phyloP scores from a whole-genome alignment of 2,888 invertebrate species.

The Tipula confusa region DNA sequence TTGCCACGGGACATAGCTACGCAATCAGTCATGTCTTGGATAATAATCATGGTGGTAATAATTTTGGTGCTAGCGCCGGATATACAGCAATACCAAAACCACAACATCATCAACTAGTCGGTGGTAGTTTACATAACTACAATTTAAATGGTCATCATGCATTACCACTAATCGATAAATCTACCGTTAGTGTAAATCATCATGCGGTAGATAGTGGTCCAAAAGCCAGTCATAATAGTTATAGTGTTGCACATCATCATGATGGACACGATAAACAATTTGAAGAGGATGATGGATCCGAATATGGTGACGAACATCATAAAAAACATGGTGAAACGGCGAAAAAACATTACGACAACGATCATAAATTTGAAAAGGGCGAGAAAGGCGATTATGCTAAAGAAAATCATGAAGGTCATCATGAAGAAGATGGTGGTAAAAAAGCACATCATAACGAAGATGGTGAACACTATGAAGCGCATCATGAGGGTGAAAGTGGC shows the following conservation, averaged over 20 bases:
- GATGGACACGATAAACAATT: not conserved
- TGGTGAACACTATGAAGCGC: not conserved
- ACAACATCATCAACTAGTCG: not conserved
- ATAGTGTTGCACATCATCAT: not conserved
- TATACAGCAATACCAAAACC: not conserved
- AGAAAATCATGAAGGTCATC: not conserved
- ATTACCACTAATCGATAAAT: not conserved
- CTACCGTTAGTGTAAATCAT: not conserved
- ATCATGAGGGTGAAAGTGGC: not conserved
- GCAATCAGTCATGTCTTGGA: not conserved
- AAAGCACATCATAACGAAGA: not conserved
- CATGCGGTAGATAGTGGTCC: not conserved
- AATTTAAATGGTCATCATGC: not conserved
- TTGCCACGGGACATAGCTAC: not conserved
- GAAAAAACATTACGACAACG: not conserved
- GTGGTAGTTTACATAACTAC: not conserved
- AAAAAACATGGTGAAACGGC: not conserved
- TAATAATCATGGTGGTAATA: not conserved
- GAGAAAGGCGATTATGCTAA: conserved; percentile 26
- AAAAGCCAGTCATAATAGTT: not conserved
- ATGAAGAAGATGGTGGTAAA: conserved; percentile 27
- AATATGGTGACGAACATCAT: not conserved
- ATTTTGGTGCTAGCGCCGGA: not conserved
- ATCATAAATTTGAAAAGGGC: conserved; percentile 28
- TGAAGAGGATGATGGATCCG: not conserved